Conservation (phyloP, 2,113 vertebrate species). For the Dipodomys stephensi region DNA sequence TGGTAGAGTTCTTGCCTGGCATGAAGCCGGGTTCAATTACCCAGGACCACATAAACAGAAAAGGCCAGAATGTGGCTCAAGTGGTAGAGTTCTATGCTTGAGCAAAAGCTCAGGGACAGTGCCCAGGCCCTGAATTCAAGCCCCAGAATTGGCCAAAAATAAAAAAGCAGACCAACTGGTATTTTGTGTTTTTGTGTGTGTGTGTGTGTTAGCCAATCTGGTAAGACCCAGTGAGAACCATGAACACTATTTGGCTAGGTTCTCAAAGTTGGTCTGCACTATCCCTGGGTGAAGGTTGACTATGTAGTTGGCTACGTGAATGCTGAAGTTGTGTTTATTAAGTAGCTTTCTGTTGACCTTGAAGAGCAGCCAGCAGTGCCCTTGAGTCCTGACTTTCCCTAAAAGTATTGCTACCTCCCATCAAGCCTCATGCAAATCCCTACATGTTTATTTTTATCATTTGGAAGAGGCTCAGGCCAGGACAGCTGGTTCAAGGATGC, state of each 20-base stretch:
- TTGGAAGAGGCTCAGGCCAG: neutral
- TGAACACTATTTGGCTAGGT: rapidly evolving
- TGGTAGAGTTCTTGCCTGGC: too few species aligned
- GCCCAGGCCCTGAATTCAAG: too few species aligned
- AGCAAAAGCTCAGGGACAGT: too few species aligned
- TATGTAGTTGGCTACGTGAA: neutral
- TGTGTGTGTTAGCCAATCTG: neutral
- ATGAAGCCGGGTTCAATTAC: too few species aligned
- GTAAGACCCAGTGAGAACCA: neutral
- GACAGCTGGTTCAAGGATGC: neutral
- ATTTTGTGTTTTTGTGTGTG: neutral
- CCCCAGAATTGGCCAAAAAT: neutral
- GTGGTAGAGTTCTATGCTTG: too few species aligned
- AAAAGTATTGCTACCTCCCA: neutral
- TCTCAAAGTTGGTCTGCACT: neutral
- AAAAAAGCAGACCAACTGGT: slow-evolving; percentile 2
- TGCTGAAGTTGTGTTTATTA: slow-evolving; percentile 37
- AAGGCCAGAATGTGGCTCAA: too few species aligned
- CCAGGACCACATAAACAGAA: too few species aligned
- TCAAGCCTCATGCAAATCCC: neutral
- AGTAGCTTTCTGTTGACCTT: neutral
- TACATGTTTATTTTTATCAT: slow-evolving; percentile 40
- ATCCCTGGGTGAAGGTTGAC: neutral
- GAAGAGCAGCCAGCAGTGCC: neutral
- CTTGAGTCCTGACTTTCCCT: slow-evolving; percentile 3